Evolutionary conservation across 2,797 vertebrate species (phyloP).

Genomic region (Chiloscyllium punctatum): DNA sequence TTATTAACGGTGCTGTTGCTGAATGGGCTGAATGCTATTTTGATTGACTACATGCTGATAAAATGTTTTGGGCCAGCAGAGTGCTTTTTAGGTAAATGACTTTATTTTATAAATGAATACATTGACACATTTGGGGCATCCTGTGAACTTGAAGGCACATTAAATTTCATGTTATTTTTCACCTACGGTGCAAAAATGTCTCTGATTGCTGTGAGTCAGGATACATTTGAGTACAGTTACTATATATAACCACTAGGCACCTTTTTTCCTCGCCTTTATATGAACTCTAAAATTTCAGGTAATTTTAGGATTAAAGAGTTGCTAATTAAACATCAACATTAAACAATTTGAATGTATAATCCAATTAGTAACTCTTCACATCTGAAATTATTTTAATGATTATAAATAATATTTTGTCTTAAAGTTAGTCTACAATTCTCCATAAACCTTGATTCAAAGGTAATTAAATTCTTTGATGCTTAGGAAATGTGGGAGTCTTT

Average conservation of each 20-base stretch:
- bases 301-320: background rate
- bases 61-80: background rate
- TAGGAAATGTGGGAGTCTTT: background rate
- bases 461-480: no score
- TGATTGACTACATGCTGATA: no score
- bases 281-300: background rate
- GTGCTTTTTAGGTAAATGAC: background rate
- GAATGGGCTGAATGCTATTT: no score
- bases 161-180: background rate
- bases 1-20: no score
- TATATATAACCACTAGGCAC: background rate
- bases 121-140: background rate
- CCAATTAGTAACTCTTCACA: background rate
- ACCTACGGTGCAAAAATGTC: background rate
- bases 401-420: background rate
- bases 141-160: background rate
- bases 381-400: background rate
- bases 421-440: background rate
- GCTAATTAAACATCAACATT: background rate
- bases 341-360: background rate
- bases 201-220: background rate
- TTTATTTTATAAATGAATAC: background rate
- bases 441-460: no score
- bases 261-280: background rate
- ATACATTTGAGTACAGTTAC: background rate